These are phyloP conservation scores for Actinia equina DNA, from an alignment of 64 coral and sea anemone species.

Conservation along the genomic window DNA sequence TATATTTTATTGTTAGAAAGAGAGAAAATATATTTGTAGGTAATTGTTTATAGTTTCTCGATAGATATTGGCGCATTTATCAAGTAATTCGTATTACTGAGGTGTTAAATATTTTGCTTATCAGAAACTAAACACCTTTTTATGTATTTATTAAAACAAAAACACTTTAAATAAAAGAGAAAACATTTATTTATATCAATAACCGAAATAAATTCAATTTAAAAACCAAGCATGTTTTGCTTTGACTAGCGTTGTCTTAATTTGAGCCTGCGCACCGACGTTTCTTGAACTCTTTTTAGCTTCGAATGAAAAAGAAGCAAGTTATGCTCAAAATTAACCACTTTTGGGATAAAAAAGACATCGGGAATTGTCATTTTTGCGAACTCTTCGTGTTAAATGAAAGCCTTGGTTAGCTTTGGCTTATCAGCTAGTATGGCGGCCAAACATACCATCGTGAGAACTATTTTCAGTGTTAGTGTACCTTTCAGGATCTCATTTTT, in stretches of 20 bases:
- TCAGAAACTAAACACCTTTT: not conserved
- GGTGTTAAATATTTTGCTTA: not conserved
- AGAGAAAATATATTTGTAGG: not conserved
- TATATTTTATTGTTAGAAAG: not conserved
- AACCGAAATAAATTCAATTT: slow-evolving; percentile 1
- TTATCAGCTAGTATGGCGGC: too few relatives aligned
- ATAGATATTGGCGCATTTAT: not conserved
- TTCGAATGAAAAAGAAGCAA: too few relatives aligned
- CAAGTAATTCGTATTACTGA: not conserved
- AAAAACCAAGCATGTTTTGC: not conserved
- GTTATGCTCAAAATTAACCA: too few relatives aligned
- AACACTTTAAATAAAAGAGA: not conserved
- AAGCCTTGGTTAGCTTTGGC: too few relatives aligned
- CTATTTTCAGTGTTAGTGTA: too few relatives aligned
- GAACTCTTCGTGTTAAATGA: too few relatives aligned
- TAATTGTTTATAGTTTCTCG: not conserved
- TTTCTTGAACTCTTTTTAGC: too few relatives aligned
- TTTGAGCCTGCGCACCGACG: not conserved
- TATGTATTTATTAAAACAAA: not conserved
- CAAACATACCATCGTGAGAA: too few relatives aligned
- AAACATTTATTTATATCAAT: not conserved
- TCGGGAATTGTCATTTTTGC: too few relatives aligned
- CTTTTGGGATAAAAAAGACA: too few relatives aligned
- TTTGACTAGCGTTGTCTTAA: not conserved
- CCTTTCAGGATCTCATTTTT: too few relatives aligned